Base-by-base conservation (phyloP, 2,888 invertebrate genomes). In the Schrankia costaestrigalis region DNA sequence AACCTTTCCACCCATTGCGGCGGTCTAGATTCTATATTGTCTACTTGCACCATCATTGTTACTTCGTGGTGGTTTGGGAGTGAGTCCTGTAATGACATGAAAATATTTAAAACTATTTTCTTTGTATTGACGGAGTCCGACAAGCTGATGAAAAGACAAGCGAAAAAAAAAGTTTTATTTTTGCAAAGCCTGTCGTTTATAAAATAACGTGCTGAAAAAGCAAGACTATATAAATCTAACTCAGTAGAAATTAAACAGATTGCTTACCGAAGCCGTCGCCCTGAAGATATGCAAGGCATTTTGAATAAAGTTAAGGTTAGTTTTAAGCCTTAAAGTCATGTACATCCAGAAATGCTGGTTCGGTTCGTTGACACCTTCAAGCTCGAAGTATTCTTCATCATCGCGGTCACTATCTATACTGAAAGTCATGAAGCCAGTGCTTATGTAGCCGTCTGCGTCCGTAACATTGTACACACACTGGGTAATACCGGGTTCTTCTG, bases 1-100 rank as follows among this genome's bases (percentile, higher is more conserved):
- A 90, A 89, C 40, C 89, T 86, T 50, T 82, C 82, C 10, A 84
- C 71, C 91, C 91, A 92, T n/a, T 81, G 75, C 3, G 92, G 92
- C 0, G 84, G 78, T n/a, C 86, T 75, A 49, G 89, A 89, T 35
- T 91, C 90, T 36, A 90, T 74, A 57, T 92, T 91, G 10, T 78
- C 72, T 1, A 92, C 91, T 76, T 89, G 79, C 1, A 92, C 82
- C 65, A 90, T 85, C 39, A 88, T 64, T 0, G 81, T 79, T 2
- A 84, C 81, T 4, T 78, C 72, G 45, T 84, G 79, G 19, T 49
- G 63, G 55, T 90, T 85, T 11, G 75, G 67, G 0, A 63, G 53
- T 7, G 87, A 78, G 49, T 89, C 86, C 89, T 90, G 49, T 14
- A 15, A 21, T 2, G n/a, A n/a, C n/a, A 13, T 21, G 3, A 2